Conservation (phyloP, 1,140 invertebrate species). For the Rhopalosiphum padi region DNA sequence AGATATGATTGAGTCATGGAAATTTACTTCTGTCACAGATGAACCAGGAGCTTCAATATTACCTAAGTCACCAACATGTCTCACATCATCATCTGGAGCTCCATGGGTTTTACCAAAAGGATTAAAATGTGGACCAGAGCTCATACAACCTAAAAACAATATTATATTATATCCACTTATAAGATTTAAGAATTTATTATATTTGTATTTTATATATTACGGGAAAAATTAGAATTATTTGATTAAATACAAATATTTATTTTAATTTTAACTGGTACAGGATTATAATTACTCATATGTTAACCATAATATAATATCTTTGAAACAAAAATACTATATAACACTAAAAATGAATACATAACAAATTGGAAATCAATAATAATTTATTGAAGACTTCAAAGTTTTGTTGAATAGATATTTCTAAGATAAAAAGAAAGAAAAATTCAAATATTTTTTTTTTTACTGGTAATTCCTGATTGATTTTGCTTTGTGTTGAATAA, state of each 20-base stretch:
- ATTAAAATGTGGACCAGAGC: constrained; percentile 96
- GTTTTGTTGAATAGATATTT: neutral
- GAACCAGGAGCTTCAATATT: constrained; percentile 79
- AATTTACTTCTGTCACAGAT: constrained; percentile 80
- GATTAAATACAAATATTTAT: neutral
- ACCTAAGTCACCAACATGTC: constrained; percentile 92
- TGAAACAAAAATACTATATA: no score
- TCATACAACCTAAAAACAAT: constrained; percentile 79
- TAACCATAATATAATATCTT: neutral
- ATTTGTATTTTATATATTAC: neutral
- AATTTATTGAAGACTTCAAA: neutral
- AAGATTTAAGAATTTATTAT: neutral
- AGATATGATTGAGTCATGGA: constrained; percentile 77
- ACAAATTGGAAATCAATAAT: neutral
- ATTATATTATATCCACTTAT: neutral
- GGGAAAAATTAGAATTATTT: neutral
- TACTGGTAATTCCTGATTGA: no score
- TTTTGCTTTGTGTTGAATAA: no score
- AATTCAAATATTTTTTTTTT: neutral
- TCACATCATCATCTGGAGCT: constrained; percentile 73
- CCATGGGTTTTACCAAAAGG: constrained; percentile 86
- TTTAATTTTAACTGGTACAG: neutral
- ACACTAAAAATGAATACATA: neutral
- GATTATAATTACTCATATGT: neutral
- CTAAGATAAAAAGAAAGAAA: neutral